Conservation (phyloP, 2,797 vertebrate genomes). For the Tolypeutes matacus region DNA sequence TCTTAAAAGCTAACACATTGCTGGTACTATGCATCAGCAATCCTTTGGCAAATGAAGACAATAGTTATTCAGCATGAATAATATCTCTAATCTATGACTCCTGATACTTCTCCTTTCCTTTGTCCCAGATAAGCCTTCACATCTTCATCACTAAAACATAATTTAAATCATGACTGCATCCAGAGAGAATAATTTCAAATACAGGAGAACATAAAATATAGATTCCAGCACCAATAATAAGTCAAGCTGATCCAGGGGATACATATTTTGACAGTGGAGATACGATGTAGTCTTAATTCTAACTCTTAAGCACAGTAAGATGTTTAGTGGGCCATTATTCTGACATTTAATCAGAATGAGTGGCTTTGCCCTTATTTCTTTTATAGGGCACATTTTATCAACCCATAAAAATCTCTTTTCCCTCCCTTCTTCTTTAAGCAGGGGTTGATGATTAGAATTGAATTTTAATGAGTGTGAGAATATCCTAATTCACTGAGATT, state of each 20-base stretch:
- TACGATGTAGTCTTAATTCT: conserved; percentile 14
- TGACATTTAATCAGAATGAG: conserved; percentile 60
- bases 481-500: conserved; percentile 30
- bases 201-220: conserved; percentile 33
- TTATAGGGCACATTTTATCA: conserved; percentile 66
- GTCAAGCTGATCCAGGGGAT: not conserved
- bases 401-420: conserved; percentile 47
- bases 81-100: not conserved
- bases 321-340: conserved; percentile 62
- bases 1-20: no score
- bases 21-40: no score
- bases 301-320: not conserved
- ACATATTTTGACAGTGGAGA: not conserved
- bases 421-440: conserved; percentile 47
- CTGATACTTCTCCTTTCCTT: not conserved
- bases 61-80: not conserved
- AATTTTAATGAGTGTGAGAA: conserved; percentile 73
- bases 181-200: conserved; percentile 61
- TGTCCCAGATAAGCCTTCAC: not conserved
- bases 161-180: not conserved
- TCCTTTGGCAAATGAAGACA: no score
- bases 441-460: conserved; percentile 48
- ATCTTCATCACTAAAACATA: not conserved
- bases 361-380: conserved; percentile 33
- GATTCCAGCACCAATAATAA: conserved; percentile 2